These are phyloP conservation scores for Arctia plantaginis DNA, from an alignment of 2,888 invertebrate genomes.

Conservation along the genomic window DNA sequence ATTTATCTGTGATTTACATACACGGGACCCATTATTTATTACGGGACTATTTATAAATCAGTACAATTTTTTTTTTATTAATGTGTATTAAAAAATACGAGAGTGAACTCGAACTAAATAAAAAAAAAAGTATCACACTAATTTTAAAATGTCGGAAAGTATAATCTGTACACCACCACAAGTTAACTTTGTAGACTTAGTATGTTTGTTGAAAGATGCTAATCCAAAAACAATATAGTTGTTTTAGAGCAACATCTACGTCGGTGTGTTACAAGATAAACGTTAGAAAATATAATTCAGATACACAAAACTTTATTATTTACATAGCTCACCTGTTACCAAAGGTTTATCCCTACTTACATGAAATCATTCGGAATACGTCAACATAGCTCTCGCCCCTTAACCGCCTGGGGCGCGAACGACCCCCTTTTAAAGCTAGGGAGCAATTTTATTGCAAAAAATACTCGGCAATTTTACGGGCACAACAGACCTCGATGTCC, in stretches of 20 bases:
- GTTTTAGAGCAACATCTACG: background rate
- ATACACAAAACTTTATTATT: constrained; percentile 40
- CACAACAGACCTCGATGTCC: constrained; percentile 79
- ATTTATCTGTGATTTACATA: no score
- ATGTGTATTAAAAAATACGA: no score
- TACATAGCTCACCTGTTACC: constrained; percentile 54
- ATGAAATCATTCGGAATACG: constrained; percentile 64
- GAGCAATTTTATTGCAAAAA: constrained; percentile 78
- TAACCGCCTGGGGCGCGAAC: constrained; percentile 68
- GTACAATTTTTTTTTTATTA: no score
- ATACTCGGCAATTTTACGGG: constrained; percentile 82
- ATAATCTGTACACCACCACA: background rate
- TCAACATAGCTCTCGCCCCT: constrained; percentile 65
- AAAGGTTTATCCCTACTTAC: constrained; percentile 64
- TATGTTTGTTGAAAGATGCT: background rate
- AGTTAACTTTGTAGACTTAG: background rate
- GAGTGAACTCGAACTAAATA: no score
- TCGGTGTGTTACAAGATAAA: background rate
- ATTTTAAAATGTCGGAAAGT: no score
- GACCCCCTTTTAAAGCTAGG: constrained; percentile 77
- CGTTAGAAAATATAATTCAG: constrained; percentile 28
- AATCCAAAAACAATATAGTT: background rate
- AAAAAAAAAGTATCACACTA: no score
- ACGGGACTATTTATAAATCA: no score
- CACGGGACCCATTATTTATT: no score